phyloP scores from a whole-genome alignment of 2,797 vertebrate genomes.

The Pangasius sanitwongsei region DNA sequence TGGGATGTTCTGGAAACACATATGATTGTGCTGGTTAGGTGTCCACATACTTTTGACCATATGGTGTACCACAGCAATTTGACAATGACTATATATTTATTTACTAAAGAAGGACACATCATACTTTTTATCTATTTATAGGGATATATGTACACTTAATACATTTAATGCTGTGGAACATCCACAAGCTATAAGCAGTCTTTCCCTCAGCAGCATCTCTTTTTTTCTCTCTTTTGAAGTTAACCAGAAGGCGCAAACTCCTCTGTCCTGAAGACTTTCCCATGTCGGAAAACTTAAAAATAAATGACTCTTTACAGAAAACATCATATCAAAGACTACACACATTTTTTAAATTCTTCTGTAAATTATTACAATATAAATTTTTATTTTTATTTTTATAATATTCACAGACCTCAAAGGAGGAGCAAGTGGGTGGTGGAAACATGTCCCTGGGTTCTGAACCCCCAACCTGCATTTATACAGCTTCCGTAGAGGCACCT shows the following conservation, averaged over 20 bases:
- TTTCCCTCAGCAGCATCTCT: too few relatives aligned
- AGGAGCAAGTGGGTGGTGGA: conserved; percentile 16
- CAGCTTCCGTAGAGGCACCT: rapidly evolving
- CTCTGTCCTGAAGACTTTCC: not conserved
- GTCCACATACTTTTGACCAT: not conserved
- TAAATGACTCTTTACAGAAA: not conserved
- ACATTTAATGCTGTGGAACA: too few relatives aligned
- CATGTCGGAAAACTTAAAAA: not conserved
- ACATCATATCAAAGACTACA: not conserved
- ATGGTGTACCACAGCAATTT: too few relatives aligned
- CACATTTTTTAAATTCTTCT: not conserved
- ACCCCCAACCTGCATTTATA: conserved; percentile 46
- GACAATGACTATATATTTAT: too few relatives aligned
- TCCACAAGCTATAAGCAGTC: too few relatives aligned
- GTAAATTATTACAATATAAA: not conserved
- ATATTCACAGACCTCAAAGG: conserved; percentile 48
- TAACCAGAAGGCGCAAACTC: not conserved
- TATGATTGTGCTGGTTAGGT: not conserved
- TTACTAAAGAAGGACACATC: too few relatives aligned
- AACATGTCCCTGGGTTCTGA: conserved; percentile 54
- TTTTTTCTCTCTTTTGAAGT: too few relatives aligned
- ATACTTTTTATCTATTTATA: too few relatives aligned
- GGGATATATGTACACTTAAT: too few relatives aligned
- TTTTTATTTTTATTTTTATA: too few relatives aligned
- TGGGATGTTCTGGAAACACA: not conserved